Evolutionary conservation across 92 coral and sea anemone species (phyloP), one percentile per base, ranked within the genome.

Genomic region (Bergia puertoricense): DNA sequence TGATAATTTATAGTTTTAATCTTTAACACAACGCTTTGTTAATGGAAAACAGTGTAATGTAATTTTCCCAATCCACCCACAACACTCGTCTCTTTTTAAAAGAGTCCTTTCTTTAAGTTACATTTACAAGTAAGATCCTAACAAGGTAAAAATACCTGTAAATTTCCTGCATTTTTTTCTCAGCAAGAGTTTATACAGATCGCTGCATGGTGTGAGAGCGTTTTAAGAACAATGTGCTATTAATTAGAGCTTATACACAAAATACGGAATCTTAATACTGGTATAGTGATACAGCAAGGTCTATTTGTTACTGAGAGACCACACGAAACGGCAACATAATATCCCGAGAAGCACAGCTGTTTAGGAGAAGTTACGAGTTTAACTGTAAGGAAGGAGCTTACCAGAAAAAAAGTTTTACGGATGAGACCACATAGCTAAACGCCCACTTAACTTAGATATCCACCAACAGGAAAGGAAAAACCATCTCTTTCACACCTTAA

Each of bases 171-270:
- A 84, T 84, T 84, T 84, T 56, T 84, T 71, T 84, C 87, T 71
- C 87, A 84, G 87, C 87, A 84, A 84, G 87, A 54, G 54, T 44
- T 84, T 71, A 15, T 36, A 46, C 87, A 69, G 87, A n/a, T 69
- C 87, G 16, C 87, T 48, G 78, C 87, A 7, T 84, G 87, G 87
- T 84, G 79, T 48, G 87, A 71, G 57, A 84, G 59, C 87, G 42
- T 69, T 84, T 84, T 84, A 46, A 36, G 87, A 84, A 84, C 87
- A 84, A 84, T 84, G 79, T 84, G 87, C 87, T 45, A 48, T 84
- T 71, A 84, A 84, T 84, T 84, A 84, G 79, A 71, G 79, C 23
- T 74, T 69, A 71, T 67, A 36, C 67, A 1, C 79, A 76, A 39
- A 66, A 36, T 50, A 50, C 68, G 62, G 18, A 16, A 45, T 44